Evolutionary conservation across 2,797 vertebrate species (phyloP).

Genomic region (Vireo griseus): DNA sequence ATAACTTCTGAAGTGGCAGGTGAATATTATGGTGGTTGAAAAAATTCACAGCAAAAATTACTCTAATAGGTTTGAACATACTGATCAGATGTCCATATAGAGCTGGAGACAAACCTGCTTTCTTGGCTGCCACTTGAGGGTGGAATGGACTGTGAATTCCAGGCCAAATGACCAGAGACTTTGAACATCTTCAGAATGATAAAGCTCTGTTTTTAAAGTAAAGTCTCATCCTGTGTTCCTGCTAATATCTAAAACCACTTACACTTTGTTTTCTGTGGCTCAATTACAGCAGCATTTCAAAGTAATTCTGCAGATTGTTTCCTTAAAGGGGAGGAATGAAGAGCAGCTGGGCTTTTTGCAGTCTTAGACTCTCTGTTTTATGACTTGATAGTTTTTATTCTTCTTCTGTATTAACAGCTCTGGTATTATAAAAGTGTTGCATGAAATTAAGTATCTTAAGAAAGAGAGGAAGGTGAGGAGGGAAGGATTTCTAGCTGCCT

Average conservation of each 20-base stretch:
- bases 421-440: neutral
- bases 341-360: neutral
- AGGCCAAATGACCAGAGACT: neutral
- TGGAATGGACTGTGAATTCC: neutral
- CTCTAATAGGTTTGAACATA: neutral
- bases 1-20: neutral
- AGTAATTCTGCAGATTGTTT: neutral
- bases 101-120: neutral
- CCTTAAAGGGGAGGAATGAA: neutral
- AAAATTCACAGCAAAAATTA: neutral
- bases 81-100: neutral
- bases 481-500: neutral
- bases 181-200: neutral
- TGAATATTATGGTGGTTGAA: neutral
- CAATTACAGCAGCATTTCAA: neutral
- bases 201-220: neutral
- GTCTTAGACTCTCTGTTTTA: neutral
- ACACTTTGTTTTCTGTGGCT: neutral
- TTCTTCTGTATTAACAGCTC: neutral
- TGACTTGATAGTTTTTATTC: neutral
- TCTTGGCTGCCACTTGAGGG: neutral
- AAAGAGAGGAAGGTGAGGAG: neutral
- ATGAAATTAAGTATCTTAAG: neutral
- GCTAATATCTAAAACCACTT: neutral
- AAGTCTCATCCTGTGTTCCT: neutral